A percentile compares a stretch with the other conserved stretches of the same genome.
phyloP scores from a whole-genome alignment of 2,888 invertebrate species.

The Hylaea fasciaria region DNA sequence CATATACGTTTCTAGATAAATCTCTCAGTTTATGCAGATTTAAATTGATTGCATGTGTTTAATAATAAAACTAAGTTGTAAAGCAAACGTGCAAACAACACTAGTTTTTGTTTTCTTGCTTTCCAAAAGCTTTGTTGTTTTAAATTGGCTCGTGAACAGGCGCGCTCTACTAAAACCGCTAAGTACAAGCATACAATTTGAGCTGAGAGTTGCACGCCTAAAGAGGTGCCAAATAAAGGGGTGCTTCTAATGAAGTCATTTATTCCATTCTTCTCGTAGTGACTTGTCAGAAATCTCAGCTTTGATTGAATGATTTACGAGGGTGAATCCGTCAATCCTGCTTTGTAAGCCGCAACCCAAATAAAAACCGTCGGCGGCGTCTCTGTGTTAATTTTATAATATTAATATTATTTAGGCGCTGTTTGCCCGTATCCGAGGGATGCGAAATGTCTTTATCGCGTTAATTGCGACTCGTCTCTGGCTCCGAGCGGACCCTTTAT shows the following conservation, averaged over 20 bases:
- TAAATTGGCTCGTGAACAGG: conserved; percentile 71
- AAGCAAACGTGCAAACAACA: conserved; percentile 48
- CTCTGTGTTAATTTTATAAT: conserved; percentile 53
- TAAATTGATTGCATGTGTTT: conserved; percentile 30
- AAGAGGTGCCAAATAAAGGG: conserved; percentile 62
- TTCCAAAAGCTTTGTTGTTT: conserved; percentile 64
- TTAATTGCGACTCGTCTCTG: conserved; percentile 61
- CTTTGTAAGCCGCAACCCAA: conserved; percentile 27
- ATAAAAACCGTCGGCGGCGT: conserved; percentile 36
- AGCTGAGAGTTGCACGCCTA: conserved; percentile 57
- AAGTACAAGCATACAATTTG: conserved; percentile 56
- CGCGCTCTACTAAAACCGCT: conserved; percentile 56
- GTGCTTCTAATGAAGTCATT: conserved; percentile 68
- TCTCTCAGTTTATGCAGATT: conserved; percentile 32
- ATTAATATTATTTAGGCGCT: conserved; percentile 65
- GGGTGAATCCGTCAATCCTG: conserved; percentile 52
- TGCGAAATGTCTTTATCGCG: conserved; percentile 67
- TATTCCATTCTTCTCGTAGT: conserved; percentile 54
- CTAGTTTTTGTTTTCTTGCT: conserved; percentile 71
- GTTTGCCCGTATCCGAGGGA: conserved; percentile 60
- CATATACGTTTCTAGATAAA: no score
- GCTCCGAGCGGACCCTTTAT: conserved; percentile 52
- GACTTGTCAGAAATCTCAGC: conserved; percentile 46
- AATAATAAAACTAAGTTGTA: conserved; percentile 49
- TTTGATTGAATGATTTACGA: conserved; percentile 62